Percentiles rank a stretch among this genome's conserved stretches.
Evolutionary conservation across 2,888 invertebrate genomes (phyloP).

Genomic region (Blomia tropicalis): DNA sequence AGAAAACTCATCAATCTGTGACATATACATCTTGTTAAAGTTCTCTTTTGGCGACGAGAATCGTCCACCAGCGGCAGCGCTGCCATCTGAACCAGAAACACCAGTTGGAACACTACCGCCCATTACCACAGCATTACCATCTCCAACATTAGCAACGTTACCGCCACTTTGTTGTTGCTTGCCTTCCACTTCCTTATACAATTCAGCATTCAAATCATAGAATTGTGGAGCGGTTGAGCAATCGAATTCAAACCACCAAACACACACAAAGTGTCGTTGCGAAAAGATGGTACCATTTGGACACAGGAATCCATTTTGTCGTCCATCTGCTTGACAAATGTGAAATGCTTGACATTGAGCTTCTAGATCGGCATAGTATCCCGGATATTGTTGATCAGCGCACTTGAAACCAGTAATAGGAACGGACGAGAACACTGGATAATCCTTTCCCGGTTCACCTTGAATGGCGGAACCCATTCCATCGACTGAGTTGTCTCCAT

Average conservation of each 20-base stretch:
- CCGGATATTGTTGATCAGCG: conserved; percentile 25
- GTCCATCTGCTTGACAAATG: conserved; percentile 25
- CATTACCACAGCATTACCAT: neutral
- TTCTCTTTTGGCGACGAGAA: neutral
- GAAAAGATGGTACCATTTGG: conserved; percentile 47
- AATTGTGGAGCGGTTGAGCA: conserved; percentile 42
- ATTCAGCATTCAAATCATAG: conserved; percentile 38
- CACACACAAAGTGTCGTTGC: conserved; percentile 49
- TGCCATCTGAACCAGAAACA: neutral
- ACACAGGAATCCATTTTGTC: conserved; percentile 24
- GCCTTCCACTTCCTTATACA: conserved; percentile 31
- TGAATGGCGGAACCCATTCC: conserved; percentile 47
- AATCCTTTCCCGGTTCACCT: conserved; percentile 50
- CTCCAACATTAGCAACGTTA: neutral
- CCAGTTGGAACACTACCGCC: neutral
- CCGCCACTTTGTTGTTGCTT: neutral
- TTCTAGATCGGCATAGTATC: conserved; percentile 31
- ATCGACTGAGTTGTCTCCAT: conserved; percentile 35
- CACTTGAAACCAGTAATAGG: conserved; percentile 30
- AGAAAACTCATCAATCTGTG: neutral
- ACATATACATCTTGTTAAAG: neutral
- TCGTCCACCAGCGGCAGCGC: neutral
- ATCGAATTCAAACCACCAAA: conserved; percentile 53
- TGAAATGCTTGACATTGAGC: conserved; percentile 30
- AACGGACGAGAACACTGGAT: conserved; percentile 43